phyloP scores from a whole-genome alignment of 2,888 invertebrate genomes.

The Cataglyphis altisquamis region DNA sequence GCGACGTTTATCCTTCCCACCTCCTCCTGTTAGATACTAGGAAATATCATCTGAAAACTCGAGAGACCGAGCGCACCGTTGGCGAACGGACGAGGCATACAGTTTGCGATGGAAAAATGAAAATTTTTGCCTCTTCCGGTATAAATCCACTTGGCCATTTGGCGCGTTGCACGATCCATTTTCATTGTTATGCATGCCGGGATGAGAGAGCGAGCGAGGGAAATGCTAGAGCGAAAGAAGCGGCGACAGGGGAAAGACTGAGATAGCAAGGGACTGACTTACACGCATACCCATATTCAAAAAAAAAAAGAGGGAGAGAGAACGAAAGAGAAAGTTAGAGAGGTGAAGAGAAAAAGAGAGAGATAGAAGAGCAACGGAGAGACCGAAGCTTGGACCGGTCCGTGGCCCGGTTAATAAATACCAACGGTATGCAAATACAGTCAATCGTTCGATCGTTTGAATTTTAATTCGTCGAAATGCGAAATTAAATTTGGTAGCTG shows the following conservation, averaged over 20 bases:
- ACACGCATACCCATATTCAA: neutral
- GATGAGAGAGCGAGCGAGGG: constrained; percentile 48
- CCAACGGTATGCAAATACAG: constrained; percentile 74
- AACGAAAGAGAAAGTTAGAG: constrained; percentile 1
- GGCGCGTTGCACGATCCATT: constrained; percentile 63
- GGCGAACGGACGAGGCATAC: constrained; percentile 24
- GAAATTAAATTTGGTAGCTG: constrained; percentile 71
- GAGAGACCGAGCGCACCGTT: neutral
- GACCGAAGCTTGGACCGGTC: constrained; percentile 26
- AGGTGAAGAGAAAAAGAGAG: neutral
- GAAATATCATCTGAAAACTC: constrained; percentile 48
- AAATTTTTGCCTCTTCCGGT: constrained; percentile 60
- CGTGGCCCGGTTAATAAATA: constrained; percentile 73
- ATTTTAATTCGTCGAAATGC: constrained; percentile 76
- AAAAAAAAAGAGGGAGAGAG: neutral
- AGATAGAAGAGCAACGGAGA: neutral
- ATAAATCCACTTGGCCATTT: constrained; percentile 66
- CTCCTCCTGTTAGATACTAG: constrained; percentile 8
- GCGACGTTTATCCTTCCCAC: neutral
- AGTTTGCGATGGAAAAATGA: constrained; percentile 60
- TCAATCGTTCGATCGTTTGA: constrained; percentile 75
- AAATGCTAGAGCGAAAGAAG: neutral
- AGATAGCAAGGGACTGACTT: constrained; percentile 35
- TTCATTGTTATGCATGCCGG: constrained; percentile 67
- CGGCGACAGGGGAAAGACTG: constrained; percentile 32